Base-by-base conservation (phyloP, 2,888 invertebrate species). In the Xanthia togata region DNA sequence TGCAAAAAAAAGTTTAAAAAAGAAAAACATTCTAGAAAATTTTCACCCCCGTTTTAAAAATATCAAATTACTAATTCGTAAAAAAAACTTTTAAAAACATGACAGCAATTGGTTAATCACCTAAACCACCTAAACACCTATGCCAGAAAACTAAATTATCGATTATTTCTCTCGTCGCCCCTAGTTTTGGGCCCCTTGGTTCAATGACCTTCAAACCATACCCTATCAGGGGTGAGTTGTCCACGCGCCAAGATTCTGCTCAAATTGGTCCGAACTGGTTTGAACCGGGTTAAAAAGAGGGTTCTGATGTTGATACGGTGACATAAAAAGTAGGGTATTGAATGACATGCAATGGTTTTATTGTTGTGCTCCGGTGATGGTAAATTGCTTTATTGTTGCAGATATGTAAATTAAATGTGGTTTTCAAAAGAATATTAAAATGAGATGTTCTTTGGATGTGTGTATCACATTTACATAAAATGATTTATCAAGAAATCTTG, bases 121-220 rank as follows among this genome's bases (percentile, higher is more conserved):
- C 5, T 62, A 63, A 59, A 63, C 73, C 78, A 1, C 67, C n/a
- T 53, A 41, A 70, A 68, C 70, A 80, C 75, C 67, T 78, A 74
- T 79, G 78, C 78, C 72, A 87, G 84, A 85, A 78, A 87, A 86
- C 81, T 76, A 82, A 77, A 84, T 72, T 87, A 92, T 89, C 84
- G 89, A 90, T 89, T 87, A 86, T 86, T 81, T 79, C 77, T 85
- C 78, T 82, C 77, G 81, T 85, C 88, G 86, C 89, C 89, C 87
- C 78, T 75, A 70, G 84, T 86, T 79, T 78, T 76, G 78, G 76
- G 83, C 85, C 89, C 89, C 83, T 78, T 79, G 85, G 92, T 90
- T 92, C 92, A 90, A 88, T 76, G 89, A 90, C 92, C 92, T 87
- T 84, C 86, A 86, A 85, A 89, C 73, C 75, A 80, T 72, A 81